These are phyloP conservation scores for Scrobipalpa atriplicella DNA, from an alignment of 2,888 invertebrate genomes.

Conservation along the genomic window DNA sequence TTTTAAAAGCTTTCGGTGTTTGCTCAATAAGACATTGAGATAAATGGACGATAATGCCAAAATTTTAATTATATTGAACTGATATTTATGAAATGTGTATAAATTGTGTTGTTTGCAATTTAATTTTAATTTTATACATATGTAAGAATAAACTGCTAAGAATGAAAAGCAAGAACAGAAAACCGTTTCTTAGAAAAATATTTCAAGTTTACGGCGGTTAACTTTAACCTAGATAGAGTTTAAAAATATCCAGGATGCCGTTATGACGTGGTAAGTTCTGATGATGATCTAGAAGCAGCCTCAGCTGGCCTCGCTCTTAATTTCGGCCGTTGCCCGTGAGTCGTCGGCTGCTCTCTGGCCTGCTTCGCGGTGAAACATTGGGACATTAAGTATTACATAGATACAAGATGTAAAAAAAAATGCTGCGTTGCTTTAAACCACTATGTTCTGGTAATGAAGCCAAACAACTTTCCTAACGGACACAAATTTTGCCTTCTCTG, in stretches of 20 bases:
- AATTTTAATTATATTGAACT: slow-evolving; percentile 8
- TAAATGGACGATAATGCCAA: slow-evolving; percentile 21
- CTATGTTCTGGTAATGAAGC: too few relatives aligned
- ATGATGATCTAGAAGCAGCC: slow-evolving; percentile 23
- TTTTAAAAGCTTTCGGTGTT: slow-evolving; percentile 47
- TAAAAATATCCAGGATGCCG: slow-evolving; percentile 12
- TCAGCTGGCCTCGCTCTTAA: slow-evolving; percentile 24
- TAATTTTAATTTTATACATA: too few relatives aligned
- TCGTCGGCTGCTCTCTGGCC: slow-evolving; percentile 21
- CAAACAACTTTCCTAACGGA: too few relatives aligned
- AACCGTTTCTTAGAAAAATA: neutral
- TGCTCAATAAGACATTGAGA: slow-evolving; percentile 51
- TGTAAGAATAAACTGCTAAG: neutral
- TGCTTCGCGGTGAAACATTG: slow-evolving; percentile 24
- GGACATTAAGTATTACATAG: too few relatives aligned
- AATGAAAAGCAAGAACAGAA: neutral
- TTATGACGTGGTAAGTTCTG: slow-evolving; percentile 21
- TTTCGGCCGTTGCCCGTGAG: slow-evolving; percentile 26
- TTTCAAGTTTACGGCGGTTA: slow-evolving; percentile 13
- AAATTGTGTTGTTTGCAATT: neutral
- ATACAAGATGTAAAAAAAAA: slow-evolving; percentile 24
- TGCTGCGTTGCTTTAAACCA: too few relatives aligned
- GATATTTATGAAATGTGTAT: neutral
- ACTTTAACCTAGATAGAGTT: slow-evolving; percentile 19
- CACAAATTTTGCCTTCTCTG: too few relatives aligned